These are phyloP conservation scores for Anthrax anthrax DNA, from an alignment of 2,888 invertebrate genomes.

Conservation along the genomic window DNA sequence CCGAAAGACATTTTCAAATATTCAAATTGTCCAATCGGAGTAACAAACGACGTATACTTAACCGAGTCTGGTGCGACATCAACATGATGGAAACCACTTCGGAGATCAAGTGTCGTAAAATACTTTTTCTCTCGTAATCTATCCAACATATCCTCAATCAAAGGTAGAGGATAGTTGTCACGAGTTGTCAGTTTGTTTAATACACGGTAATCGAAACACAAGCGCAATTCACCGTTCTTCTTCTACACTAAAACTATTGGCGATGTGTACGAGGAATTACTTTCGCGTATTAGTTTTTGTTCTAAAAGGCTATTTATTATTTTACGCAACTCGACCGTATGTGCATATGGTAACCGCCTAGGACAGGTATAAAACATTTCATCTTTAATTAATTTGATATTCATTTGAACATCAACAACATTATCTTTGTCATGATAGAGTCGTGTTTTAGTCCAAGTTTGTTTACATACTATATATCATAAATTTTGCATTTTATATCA, in stretches of 20 bases:
- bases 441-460: too few relatives aligned
- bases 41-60: slow-evolving; percentile 10
- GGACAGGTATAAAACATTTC: too few relatives aligned
- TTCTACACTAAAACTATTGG: slow-evolving; percentile 12
- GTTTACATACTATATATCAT: too few relatives aligned
- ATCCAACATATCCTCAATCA: slow-evolving; percentile 11
- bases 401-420: too few relatives aligned
- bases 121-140: slow-evolving; percentile 10
- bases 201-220: slow-evolving; percentile 12
- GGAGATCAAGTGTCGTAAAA: slow-evolving; percentile 6
- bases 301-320: slow-evolving; percentile 5
- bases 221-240: slow-evolving; percentile 10
- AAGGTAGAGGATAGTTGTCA: slow-evolving; percentile 10
- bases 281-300: slow-evolving; percentile 8
- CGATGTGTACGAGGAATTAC: slow-evolving; percentile 11
- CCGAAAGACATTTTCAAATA: slow-evolving; percentile 12
- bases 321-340: too few relatives aligned
- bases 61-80: slow-evolving; percentile 10
- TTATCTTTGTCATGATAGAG: too few relatives aligned
- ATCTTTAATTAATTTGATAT: too few relatives aligned
- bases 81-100: slow-evolving; percentile 15
- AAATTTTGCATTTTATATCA: too few relatives aligned
- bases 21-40: too few relatives aligned
- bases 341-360: too few relatives aligned
- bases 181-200: slow-evolving; percentile 10